phyloP scores from a whole-genome alignment of 2,888 invertebrate species.

The Sipha maydis region DNA sequence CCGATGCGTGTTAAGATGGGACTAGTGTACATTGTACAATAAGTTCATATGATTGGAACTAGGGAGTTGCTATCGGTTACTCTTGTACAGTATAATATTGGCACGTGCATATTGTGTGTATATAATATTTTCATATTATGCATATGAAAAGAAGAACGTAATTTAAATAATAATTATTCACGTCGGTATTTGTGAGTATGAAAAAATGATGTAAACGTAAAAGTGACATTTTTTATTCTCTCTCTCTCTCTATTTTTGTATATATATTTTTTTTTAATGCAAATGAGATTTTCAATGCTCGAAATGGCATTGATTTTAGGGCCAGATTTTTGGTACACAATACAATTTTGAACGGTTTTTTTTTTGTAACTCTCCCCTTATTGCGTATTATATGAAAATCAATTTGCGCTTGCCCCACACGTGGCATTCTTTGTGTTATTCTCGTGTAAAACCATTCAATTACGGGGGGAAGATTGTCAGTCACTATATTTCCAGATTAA shows the following conservation, averaged over 20 bases:
- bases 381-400: slow-evolving; percentile 42
- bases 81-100: background rate
- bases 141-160: background rate
- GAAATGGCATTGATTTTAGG: slow-evolving; percentile 23
- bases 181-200: background rate
- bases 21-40: no score
- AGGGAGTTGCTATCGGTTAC: background rate
- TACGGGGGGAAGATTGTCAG: slow-evolving; percentile 27
- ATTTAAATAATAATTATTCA: slow-evolving; percentile 12
- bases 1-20: no score
- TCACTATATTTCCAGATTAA: slow-evolving; percentile 35
- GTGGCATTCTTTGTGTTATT: slow-evolving; percentile 31
- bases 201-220: background rate
- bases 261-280: slow-evolving; percentile 18
- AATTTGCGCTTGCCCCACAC: slow-evolving; percentile 45
- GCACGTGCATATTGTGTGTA: background rate
- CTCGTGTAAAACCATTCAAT: slow-evolving; percentile 31
- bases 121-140: background rate
- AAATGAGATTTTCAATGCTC: slow-evolving; percentile 20
- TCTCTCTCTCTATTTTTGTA: background rate
- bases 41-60: no score
- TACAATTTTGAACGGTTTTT: slow-evolving; percentile 44
- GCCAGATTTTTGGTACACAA: slow-evolving; percentile 37
- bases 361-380: background rate
- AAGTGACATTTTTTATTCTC: background rate